Base-by-base conservation (phyloP, 1,140 invertebrate species). In the Solen grandis region DNA sequence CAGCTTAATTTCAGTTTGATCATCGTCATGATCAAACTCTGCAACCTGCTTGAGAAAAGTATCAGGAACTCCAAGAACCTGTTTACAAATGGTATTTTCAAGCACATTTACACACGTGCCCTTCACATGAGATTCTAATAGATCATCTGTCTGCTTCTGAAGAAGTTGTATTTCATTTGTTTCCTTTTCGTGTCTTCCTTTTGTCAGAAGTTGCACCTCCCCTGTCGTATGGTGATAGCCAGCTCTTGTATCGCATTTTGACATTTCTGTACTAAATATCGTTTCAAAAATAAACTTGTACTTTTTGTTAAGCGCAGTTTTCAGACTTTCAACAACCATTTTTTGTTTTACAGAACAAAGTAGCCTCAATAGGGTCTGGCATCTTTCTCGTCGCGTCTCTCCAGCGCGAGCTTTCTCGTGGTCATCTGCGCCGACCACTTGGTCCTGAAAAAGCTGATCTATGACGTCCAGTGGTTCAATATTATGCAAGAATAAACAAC, bases 391-490 rank as follows among this genome's bases (percentile, higher is more conserved):
- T 59, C 84, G 14, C 27, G 84, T 83, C 14, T 1, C n/a, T 57
- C 76, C 19, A 54, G 59, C 16, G 8, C 52, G 33, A 16, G 83
- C 36, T 5, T 1, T 41, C 27, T 83, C 84, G 70, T 60, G 74
- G 16, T 85, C 81, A 16, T 83, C 55, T 13, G 38, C 60, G 25
- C 19, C 52, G 1, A 85, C n/a, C 31, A 85, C 41, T 16, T 55
- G 36, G 29, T 85, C 77, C 50, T 85, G 76, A 59, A 76, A 83
- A 5, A 76, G 57, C 22, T 62, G 60, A 52, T 85, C 81, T 5
- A 83, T 73, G 1, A 85, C 22, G 50, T 85, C 84, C 13, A n/a
- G 36, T 31, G 84, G 81, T 74, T 85, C 84, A 29, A 85, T 57
- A 36, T 82, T 83, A 25, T 83, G 63, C 10, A 80, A 31, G 0